Evolutionary conservation across 1,140 invertebrate species (phyloP).

Genomic region (Drosophila ananassae): DNA sequence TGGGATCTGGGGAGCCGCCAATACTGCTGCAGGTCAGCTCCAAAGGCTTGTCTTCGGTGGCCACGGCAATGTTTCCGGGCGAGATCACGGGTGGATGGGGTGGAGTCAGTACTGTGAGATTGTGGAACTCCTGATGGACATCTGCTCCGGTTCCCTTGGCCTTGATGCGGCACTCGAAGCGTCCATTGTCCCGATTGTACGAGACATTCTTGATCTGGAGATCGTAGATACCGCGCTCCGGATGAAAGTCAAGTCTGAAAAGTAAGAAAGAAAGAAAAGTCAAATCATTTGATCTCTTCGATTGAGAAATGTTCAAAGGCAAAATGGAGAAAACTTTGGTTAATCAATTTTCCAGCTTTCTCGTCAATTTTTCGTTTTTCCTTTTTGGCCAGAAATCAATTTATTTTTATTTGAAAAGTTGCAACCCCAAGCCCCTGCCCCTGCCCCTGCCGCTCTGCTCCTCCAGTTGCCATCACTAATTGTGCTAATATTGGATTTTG

Average conservation of each 20-base stretch:
- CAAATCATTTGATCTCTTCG: slow-evolving; percentile 1
- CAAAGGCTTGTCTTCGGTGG: slow-evolving; percentile 91
- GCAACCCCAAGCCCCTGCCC: not conserved
- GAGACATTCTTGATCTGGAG: slow-evolving; percentile 93
- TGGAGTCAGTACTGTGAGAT: slow-evolving; percentile 92
- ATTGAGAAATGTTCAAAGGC: not conserved
- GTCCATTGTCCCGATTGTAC: slow-evolving; percentile 95
- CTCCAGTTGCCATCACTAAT: slow-evolving; percentile 57
- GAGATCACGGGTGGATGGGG: slow-evolving; percentile 91
- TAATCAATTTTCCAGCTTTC: slow-evolving; percentile 29
- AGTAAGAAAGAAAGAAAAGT: not conserved
- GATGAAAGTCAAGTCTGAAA: slow-evolving; percentile 89
- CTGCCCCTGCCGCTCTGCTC: not conserved
- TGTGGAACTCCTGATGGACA: slow-evolving; percentile 92
- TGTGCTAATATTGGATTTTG: slow-evolving; percentile 78
- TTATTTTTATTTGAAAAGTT: slow-evolving; percentile 67
- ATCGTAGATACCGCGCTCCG: slow-evolving; percentile 93
- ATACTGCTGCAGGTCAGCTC: slow-evolving; percentile 92
- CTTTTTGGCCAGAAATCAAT: slow-evolving; percentile 49
- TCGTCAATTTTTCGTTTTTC: not conserved
- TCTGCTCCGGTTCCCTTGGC: slow-evolving; percentile 92
- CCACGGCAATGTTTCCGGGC: slow-evolving; percentile 88
- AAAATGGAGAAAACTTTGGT: slow-evolving; percentile 18
- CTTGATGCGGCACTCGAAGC: slow-evolving; percentile 95
- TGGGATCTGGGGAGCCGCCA: slow-evolving; percentile 95